Evolutionary conservation across 1,140 invertebrate genomes (phyloP).

Genomic region (Hylyphantes graminicola): DNA sequence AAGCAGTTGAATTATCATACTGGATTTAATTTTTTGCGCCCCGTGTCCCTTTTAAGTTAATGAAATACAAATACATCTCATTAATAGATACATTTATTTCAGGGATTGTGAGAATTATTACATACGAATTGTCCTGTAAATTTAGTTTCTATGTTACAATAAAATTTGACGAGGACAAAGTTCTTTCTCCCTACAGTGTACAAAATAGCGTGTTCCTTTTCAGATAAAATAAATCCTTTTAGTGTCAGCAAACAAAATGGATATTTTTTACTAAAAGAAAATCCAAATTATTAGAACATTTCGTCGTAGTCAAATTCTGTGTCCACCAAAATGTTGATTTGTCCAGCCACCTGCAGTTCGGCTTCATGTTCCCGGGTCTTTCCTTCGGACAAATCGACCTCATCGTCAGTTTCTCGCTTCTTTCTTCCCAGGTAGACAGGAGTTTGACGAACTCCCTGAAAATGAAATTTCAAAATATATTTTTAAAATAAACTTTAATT

Average conservation of each 20-base stretch:
- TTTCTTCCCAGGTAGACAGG: slow-evolving; percentile 50
- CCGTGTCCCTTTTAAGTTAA: too few species aligned
- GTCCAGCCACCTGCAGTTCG: slow-evolving; percentile 32
- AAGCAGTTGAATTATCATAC: too few species aligned
- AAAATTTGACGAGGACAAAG: neutral
- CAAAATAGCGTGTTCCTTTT: neutral
- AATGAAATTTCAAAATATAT: neutral
- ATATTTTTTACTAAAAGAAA: neutral
- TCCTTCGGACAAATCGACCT: neutral
- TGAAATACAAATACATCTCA: too few species aligned
- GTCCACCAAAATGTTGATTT: slow-evolving; percentile 40
- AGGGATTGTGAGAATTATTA: too few species aligned
- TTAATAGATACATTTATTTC: too few species aligned
- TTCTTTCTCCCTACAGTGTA: neutral
- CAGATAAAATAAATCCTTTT: neutral
- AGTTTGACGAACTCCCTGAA: slow-evolving; percentile 40
- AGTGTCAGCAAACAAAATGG: neutral
- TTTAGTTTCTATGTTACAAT: neutral
- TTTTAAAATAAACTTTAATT: neutral
- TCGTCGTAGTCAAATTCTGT: slow-evolving; percentile 34
- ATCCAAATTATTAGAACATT: slow-evolving; percentile 12
- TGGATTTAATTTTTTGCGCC: too few species aligned
- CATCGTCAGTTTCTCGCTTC: neutral
- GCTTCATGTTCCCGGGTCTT: neutral
- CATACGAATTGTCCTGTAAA: too few species aligned